A percentile compares a stretch with the other conserved stretches of the same genome.
Evolutionary conservation across 2,888 invertebrate species (phyloP).

Genomic region (Sphinx pinastri): DNA sequence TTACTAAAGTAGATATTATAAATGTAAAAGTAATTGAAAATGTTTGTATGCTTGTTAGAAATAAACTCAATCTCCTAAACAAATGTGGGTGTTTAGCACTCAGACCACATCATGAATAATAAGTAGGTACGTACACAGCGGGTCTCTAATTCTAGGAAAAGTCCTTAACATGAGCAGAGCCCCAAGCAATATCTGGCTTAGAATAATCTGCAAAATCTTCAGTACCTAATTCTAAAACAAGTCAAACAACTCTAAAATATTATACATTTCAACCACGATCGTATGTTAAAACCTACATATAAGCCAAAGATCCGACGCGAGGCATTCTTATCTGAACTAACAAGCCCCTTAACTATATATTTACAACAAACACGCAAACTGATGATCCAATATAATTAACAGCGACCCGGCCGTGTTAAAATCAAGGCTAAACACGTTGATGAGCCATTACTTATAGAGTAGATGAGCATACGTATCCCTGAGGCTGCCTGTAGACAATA

Average conservation of each 20-base stretch:
- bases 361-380: slow-evolving; percentile 8
- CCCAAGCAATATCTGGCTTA: too few species aligned
- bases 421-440: slow-evolving; percentile 18
- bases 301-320: background rate
- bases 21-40: too few species aligned
- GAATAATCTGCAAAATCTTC: too few species aligned
- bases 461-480: background rate
- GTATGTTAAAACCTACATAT: background rate
- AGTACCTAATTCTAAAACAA: background rate
- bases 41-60: too few species aligned
- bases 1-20: too few species aligned
- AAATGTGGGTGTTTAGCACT: too few species aligned
- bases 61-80: too few species aligned
- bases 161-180: too few species aligned
- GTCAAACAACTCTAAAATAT: too few species aligned
- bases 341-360: background rate
- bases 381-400: slow-evolving; percentile 19
- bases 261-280: background rate
- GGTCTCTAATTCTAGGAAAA: too few species aligned
- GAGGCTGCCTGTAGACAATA: background rate
- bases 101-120: too few species aligned
- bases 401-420: background rate
- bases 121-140: too few species aligned
- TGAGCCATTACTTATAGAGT: slow-evolving; percentile 3
- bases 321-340: background rate